Evolutionary conservation across 2,113 vertebrate genomes (phyloP), one percentile per base, ranked within the genome.

Genomic region (Thunnus thynnus): DNA sequence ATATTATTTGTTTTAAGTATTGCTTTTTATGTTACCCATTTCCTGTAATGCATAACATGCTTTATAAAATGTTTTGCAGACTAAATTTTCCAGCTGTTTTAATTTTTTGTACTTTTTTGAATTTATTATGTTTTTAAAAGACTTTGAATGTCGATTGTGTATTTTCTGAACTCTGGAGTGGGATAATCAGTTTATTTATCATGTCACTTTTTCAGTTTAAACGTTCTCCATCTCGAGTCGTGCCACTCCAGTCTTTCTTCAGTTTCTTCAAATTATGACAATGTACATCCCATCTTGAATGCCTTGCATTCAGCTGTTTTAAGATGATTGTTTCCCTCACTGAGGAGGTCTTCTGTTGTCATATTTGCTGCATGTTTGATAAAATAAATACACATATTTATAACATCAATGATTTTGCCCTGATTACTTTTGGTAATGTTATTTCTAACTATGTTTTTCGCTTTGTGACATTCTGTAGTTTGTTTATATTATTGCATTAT

Each of bases 361-460:
- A 69, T 58, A 65, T 67, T 75, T 78, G 64, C 72, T 88, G 86
- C 66, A 78, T 71, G 65, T 82, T 86, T 85, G 73, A 64, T 78
- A 65, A 74, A 92, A 88, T 91, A 90, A 93, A 93, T 70, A 68
- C 79, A 82, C 75, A 83, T 82, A 86, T 88, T 90, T 85, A 86
- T 88, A 87, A 87, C 69, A 57, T 57, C 52, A 70, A 1, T 48
- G 56, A 47, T 18, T 69, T 58, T 51, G 18, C 3, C 55, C 72
- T 16, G n/a, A 0, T 76, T 72, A 27, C 63, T 67, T 66, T 13
- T 1, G 0, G 16, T 50, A 1, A 47, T 25, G 1, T 10, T 41
- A 13, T 55, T 11, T 25, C 7, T 68, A 11, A 41, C 5, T 25
- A 25, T 68, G 20, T 52, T 61, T 78, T 11, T 22, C 22, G 22